phyloP scores from a whole-genome alignment of 37 sponge, comb jelly and placozoan species.

The Dysidea cf. avara region DNA sequence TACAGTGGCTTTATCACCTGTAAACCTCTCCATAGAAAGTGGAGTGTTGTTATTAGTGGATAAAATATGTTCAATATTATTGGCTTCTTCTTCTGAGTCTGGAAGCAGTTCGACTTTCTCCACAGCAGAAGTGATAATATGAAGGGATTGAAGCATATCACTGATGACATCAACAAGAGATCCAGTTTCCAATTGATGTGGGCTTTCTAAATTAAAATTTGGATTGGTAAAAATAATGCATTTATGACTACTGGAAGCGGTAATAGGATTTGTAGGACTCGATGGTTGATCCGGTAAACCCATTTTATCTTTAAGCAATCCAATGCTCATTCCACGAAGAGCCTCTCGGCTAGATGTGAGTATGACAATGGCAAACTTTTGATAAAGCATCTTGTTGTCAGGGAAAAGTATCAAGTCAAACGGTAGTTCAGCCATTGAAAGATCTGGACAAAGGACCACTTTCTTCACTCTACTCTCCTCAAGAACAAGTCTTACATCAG shows the following conservation, averaged over 20 bases:
- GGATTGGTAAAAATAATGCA: conserved; percentile 27
- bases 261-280: too few relatives aligned
- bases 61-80: conserved; percentile 1
- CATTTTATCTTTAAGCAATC: too few relatives aligned
- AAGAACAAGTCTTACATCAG: conserved; percentile 1
- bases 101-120: not conserved
- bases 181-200: not conserved
- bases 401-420: conserved; percentile 17
- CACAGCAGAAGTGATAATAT: not conserved
- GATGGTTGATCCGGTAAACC: too few relatives aligned
- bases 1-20: conserved; percentile 24
- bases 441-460: conserved; percentile 34
- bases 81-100: conserved; percentile 13
- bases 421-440: conserved; percentile 12
- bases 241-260: too few relatives aligned
- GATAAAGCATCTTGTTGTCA: conserved; percentile 8
- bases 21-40: not conserved
- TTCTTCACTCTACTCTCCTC: conserved; percentile 1
- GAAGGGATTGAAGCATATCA: too few relatives aligned
- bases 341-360: conserved; percentile 24
- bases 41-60: not conserved
- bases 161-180: not conserved
- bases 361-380: conserved; percentile 11
- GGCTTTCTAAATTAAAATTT: conserved; percentile 12
- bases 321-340: conserved; percentile 5